Evolutionary conservation across 2,797 vertebrate genomes (phyloP), one percentile per base, ranked within the genome.

Genomic region (Manis crassicaudata): DNA sequence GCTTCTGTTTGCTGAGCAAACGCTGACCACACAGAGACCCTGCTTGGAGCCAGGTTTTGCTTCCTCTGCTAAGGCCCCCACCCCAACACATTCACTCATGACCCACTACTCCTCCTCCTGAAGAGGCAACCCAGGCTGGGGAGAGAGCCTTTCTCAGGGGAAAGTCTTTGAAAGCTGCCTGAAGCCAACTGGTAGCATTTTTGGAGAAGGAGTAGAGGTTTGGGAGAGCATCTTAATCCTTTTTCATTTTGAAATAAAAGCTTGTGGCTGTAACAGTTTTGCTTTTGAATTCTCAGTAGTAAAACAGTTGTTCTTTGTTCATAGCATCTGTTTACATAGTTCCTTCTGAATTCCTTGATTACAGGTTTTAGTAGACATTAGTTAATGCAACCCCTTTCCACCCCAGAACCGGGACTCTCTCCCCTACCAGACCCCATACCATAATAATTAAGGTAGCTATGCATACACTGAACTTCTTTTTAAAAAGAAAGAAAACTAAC

Each of bases 1-100:
- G 50, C 92, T 92, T 92, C 90, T 97, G 92, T 97, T 97, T 97
- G 92, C 94, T 90, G 60, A 97, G 96, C 93, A 95, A 96, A 96
- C 3, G 21, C 62, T 81, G 91, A 88, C 90, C 96, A 88, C 88
- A 43, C 83, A 29, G 75, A 92, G 90, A 94, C 91, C 90, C 77
- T 17, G 9, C 80, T 50, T 37, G 32, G n/a, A 90, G 35, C 63
- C 56, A 65, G 68, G 88, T 52, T 88, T 56, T 68, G 96, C 93
- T 96, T 97, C 92, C 86, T 27, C 40, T 35, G 18, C 7, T 5
- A 35, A 46, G 46, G 46, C 46, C 10, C 43, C 17, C 43, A 21
- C 62, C 29, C 40, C 60, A 37, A 63, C 23, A 18, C 43, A 37
- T 32, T 29, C 70, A 76, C 27, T 27, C 40, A 62, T 23, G n/a